Conservation (phyloP, 1,140 invertebrate species). For the Diabrotica undecimpunctata region DNA sequence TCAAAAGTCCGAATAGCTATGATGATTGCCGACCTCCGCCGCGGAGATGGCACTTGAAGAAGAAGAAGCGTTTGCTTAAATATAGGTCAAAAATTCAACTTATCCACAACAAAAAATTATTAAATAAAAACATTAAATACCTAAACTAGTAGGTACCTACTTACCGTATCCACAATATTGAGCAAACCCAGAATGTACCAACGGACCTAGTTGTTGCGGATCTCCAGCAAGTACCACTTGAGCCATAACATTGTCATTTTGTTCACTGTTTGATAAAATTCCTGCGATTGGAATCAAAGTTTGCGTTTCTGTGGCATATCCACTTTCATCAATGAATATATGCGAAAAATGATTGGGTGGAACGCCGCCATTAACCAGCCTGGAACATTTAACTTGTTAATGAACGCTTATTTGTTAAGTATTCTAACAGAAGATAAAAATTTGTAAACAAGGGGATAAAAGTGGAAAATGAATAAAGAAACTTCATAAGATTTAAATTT, state of each 20-base stretch:
- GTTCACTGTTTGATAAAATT: conserved; percentile 30
- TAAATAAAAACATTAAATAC: too few species aligned
- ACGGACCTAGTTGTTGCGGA: conserved; percentile 85
- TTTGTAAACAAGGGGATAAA: too few species aligned
- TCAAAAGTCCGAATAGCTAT: too few species aligned
- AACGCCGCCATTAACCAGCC: conserved; percentile 52
- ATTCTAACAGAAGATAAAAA: background rate
- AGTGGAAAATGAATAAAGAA: too few species aligned
- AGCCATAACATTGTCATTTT: conserved; percentile 51
- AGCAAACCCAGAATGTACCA: conserved; percentile 66
- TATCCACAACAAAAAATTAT: too few species aligned
- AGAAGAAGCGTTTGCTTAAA: too few species aligned
- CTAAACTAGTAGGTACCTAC: conserved; percentile 35
- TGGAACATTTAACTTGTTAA: conserved; percentile 4
- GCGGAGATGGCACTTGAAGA: too few species aligned
- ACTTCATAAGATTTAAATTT: too few species aligned
- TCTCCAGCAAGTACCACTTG: conserved; percentile 86
- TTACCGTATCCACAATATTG: conserved; percentile 60
- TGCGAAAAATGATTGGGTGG: conserved; percentile 79
- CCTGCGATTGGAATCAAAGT: conserved; percentile 69
- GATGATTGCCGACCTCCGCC: too few species aligned
- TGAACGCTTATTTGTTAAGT: background rate
- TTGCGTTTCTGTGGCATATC: conserved; percentile 87
- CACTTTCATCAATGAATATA: conserved; percentile 86
- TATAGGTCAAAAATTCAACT: too few species aligned